Percentiles rank a stretch among this genome's conserved stretches.
phyloP scores from a whole-genome alignment of 2,113 vertebrate genomes.

The Xiphorhynchus elegans region DNA sequence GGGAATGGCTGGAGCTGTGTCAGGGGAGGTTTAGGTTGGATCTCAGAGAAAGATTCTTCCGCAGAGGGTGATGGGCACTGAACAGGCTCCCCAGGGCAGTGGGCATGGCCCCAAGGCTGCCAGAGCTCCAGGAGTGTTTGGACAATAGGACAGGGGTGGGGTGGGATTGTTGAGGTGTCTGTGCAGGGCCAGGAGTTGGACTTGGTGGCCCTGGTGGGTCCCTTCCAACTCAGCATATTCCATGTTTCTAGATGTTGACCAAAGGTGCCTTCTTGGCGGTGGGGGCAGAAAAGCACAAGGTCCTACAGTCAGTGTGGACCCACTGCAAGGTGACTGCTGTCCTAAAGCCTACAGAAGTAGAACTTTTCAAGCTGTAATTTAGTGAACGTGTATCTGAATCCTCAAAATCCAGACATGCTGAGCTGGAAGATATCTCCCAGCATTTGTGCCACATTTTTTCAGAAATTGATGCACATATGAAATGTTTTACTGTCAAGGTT shows the following conservation, averaged over 20 bases:
- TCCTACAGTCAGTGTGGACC: background rate
- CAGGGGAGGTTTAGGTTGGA: background rate
- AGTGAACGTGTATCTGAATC: background rate
- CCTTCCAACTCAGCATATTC: background rate
- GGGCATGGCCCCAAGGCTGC: background rate
- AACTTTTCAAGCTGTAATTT: background rate
- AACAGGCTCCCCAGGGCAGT: background rate
- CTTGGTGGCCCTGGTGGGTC: background rate
- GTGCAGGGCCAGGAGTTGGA: fast-evolving
- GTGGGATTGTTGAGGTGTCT: background rate
- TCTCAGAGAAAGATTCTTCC: background rate
- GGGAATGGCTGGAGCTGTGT: background rate
- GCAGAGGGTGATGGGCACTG: background rate
- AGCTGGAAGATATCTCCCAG: background rate
- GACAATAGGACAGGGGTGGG: fast-evolving
- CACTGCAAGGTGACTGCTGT: background rate
- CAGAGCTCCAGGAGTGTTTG: background rate
- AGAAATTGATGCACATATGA: fast-evolving
- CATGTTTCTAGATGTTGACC: background rate
- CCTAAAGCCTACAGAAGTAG: background rate
- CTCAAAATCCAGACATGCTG: background rate
- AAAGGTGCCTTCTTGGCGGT: background rate
- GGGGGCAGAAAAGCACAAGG: background rate
- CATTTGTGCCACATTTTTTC: background rate
- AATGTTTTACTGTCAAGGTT: background rate